phyloP scores from a whole-genome alignment of 2,113 vertebrate genomes.

The Odobenus rosmarus region DNA sequence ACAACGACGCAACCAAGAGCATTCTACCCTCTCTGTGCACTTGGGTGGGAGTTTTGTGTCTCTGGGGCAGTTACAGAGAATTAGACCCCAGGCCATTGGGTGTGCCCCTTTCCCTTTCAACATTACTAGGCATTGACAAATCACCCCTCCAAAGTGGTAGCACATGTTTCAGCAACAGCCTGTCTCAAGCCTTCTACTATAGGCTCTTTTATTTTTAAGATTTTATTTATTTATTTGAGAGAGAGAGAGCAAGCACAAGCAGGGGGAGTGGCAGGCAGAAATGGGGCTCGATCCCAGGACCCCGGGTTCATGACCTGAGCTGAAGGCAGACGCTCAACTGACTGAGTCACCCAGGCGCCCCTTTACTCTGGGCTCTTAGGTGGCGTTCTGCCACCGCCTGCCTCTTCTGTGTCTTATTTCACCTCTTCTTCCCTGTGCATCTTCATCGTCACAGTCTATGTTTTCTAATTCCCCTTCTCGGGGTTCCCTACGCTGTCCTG shows the following conservation, averaged over 20 bases:
- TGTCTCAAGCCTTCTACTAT: rapidly evolving
- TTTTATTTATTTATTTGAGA: no score
- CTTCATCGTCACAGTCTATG: no score
- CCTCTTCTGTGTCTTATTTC: not conserved
- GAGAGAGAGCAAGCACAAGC: no score
- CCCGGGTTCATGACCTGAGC: no score
- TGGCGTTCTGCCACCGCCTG: rapidly evolving
- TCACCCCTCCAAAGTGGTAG: rapidly evolving
- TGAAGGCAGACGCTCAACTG: no score
- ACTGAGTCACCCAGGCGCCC: not conserved
- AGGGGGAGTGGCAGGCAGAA: no score
- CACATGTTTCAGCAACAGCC: rapidly evolving
- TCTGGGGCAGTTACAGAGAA: not conserved
- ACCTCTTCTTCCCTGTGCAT: no score
- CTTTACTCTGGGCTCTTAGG: rapidly evolving
- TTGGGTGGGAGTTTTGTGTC: rapidly evolving
- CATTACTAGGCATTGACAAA: rapidly evolving
- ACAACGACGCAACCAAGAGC: not conserved
- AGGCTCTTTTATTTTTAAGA: not conserved
- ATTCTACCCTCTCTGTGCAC: not conserved
- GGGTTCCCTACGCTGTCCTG: not conserved
- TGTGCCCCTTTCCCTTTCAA: rapidly evolving
- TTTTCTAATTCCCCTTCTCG: not conserved
- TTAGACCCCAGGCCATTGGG: not conserved
- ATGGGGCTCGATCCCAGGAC: no score